These are phyloP conservation scores for Rhagophthalmus giganteus DNA, from an alignment of 2,888 invertebrate genomes.

Conservation along the genomic window DNA sequence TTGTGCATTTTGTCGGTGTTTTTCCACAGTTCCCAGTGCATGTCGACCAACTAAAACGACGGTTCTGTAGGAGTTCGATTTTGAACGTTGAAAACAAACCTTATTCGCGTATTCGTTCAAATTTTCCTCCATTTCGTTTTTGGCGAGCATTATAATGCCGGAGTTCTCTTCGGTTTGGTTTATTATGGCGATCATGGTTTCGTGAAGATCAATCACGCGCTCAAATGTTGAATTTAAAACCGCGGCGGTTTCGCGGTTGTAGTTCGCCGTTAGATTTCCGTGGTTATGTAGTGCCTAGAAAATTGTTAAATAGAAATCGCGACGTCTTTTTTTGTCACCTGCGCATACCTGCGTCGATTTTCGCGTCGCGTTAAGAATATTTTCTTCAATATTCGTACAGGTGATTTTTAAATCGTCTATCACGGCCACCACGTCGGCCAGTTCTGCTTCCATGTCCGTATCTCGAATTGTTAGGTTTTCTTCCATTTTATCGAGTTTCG, in stretches of 20 bases:
- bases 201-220: constrained; percentile 6
- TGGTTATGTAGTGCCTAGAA: too few species aligned
- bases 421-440: constrained; percentile 47
- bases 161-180: constrained; percentile 10
- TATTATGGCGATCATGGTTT: not conserved
- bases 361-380: constrained; percentile 41
- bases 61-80: too few species aligned
- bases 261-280: too few species aligned
- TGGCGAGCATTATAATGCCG: constrained; percentile 34
- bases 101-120: constrained; percentile 49
- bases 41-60: constrained; percentile 67
- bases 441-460: constrained; percentile 49
- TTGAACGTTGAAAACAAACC: constrained; percentile 38
- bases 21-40: constrained; percentile 66
- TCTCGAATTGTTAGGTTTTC: constrained; percentile 46
- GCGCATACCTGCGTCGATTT: constrained; percentile 43
- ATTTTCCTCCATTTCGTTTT: constrained; percentile 43
- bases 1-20: constrained; percentile 57
- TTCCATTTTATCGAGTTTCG: constrained; percentile 49
- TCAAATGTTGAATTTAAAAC: too few species aligned
- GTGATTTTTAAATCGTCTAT: constrained; percentile 51
- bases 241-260: too few species aligned
- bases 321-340: not conserved
- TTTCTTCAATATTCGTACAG: constrained; percentile 41
- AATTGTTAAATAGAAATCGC: not conserved